A percentile compares a stretch with the other conserved stretches of the same genome.
Evolutionary conservation across 1,140 invertebrate species (phyloP).

Genomic region (Lepidostoma basale): DNA sequence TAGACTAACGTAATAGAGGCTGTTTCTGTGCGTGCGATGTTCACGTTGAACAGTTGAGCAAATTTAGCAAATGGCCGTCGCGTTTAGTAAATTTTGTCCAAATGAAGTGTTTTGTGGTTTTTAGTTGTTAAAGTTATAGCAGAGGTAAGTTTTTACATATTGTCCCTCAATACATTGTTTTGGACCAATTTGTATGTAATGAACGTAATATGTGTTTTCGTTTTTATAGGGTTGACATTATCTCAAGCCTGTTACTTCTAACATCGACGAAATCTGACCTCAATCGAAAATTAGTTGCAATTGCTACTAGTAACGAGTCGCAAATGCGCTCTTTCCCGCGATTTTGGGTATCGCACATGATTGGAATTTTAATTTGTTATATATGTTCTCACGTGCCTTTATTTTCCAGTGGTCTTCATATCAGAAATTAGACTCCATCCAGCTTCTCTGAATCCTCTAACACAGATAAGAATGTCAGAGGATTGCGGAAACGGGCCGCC

Average conservation of each 20-base stretch:
- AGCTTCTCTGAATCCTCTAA: slow-evolving; percentile 30
- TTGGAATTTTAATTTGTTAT: background rate
- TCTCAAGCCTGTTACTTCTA: background rate
- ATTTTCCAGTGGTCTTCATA: slow-evolving; percentile 34
- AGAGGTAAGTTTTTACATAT: slow-evolving; percentile 13
- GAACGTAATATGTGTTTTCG: slow-evolving; percentile 2
- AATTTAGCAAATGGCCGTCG: slow-evolving; percentile 34
- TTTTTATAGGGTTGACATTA: slow-evolving; percentile 14
- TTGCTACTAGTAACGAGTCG: background rate
- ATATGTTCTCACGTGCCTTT: slow-evolving; percentile 30
- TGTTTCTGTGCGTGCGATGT: no score
- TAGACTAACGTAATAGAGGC: no score
- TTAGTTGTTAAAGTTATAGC: slow-evolving; percentile 15
- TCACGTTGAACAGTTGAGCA: slow-evolving; percentile 23
- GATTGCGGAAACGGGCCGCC: slow-evolving; percentile 21
- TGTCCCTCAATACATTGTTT: background rate
- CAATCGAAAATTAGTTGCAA: slow-evolving; percentile 16
- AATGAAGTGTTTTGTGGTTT: slow-evolving; percentile 26
- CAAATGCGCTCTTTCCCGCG: background rate
- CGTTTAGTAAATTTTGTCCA: slow-evolving; percentile 21
- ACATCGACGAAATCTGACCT: slow-evolving; percentile 14
- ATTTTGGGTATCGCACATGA: background rate
- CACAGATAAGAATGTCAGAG: slow-evolving; percentile 32
- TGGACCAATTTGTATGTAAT: background rate
- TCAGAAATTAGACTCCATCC: slow-evolving; percentile 20